Evolutionary conservation across 2,797 vertebrate genomes (phyloP), one percentile per base, ranked within the genome.

Genomic region (Leptodactylus fallax): DNA sequence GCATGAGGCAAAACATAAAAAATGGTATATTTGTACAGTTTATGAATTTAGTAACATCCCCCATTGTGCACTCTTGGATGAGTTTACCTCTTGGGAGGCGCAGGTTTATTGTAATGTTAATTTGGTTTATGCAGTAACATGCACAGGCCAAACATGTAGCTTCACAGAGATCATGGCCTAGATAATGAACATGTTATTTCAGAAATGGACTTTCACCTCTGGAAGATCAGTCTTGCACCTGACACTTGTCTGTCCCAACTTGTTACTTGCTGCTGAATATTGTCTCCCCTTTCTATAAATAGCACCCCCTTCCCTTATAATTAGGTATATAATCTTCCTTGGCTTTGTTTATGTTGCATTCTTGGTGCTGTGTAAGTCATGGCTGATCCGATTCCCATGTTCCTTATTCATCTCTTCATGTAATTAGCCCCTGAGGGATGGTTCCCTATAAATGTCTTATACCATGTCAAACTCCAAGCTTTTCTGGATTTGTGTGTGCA

Each of bases 341-440:
- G 45, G 23, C n/a, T 53, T 76, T 79, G 60, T 85, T 67, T 53
- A 13, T 67, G 11, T 25, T 78, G 23, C 74, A 67, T 79, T 86
- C 12, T 71, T 71, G 14, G 7, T n/a, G 58, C 45, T 69, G 7
- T 53, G 53, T 85, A 79, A 23, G 25, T 86, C 63, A 12, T 76
- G 6, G 6, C 12, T 25, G 77, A 23, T 65, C 55, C 51, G 47
- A 79, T 79, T 67, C n/a, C 23, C 74, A 60, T 69, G 63, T 69
- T 25, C 53, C n/a, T 87, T 80, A 17, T 60, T 3, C 79, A 19
- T 72, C 36, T 81, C 27, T 49, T 79, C 19, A 25, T 74, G 51
- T 87, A 87, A 82, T 87, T 81, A 51, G 86, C 53, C 69, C 79
- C 45, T 53, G 16, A 53, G 86, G 79, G 61, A 51, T 63, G 14